Conservation (phyloP, 2,888 invertebrate species). For the Drosophila conformis region DNA sequence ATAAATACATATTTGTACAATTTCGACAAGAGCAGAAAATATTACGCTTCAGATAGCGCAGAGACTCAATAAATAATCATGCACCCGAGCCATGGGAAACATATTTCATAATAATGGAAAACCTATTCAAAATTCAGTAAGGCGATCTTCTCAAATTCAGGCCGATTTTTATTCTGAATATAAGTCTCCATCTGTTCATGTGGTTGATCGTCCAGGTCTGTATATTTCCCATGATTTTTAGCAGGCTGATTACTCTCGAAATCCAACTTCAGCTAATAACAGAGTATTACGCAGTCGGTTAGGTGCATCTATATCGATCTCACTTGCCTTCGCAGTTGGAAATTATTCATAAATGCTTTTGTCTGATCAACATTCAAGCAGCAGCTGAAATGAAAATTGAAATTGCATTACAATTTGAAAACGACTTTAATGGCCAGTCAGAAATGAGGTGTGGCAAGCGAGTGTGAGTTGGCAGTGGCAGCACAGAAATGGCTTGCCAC, state of each 20-base stretch:
- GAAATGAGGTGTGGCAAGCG: slow-evolving; percentile 21
- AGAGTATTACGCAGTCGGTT: neutral
- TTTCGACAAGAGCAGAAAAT: too few species aligned
- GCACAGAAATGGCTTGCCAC: slow-evolving; percentile 51
- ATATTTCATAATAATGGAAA: neutral
- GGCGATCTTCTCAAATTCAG: too few species aligned
- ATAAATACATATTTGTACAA: too few species aligned
- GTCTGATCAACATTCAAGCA: neutral
- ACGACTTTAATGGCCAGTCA: slow-evolving; percentile 53
- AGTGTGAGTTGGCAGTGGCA: slow-evolving; percentile 33
- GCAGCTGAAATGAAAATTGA: slow-evolving; percentile 26
- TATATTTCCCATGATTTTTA: too few species aligned
- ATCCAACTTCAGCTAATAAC: neutral
- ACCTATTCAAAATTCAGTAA: neutral
- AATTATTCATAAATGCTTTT: slow-evolving; percentile 18
- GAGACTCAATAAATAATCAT: too few species aligned
- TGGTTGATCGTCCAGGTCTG: too few species aligned
- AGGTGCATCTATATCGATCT: neutral
- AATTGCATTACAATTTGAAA: slow-evolving; percentile 71
- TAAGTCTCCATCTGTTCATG: too few species aligned
- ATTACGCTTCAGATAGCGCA: too few species aligned
- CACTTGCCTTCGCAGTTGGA: neutral
- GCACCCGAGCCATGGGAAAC: too few species aligned
- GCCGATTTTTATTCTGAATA: too few species aligned
- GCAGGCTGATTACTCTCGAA: neutral